Base-by-base conservation (phyloP, 2,797 vertebrate species). In the Tangara arthus region DNA sequence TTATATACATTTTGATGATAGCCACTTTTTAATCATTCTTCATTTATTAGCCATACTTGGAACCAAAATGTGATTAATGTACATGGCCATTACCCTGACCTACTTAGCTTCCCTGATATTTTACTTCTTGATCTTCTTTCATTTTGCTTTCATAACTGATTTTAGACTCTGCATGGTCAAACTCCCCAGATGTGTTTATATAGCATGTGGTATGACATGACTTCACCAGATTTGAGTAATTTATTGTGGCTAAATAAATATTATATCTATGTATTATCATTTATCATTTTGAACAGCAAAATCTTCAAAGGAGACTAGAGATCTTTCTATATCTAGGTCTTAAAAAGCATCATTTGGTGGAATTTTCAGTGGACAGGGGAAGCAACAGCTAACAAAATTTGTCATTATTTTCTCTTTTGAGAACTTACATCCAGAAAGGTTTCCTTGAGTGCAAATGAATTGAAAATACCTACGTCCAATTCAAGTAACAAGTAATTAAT, bases 401-500 rank as follows among this genome's bases (percentile, higher is more conserved):
- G 78, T 72, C 30, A 53, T 11, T 10, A 73, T 71, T 86, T 90
- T 4, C 16, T 65, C 56, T 64, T 76, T 75, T 56, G 42, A 68
- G 55, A 77, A 56, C 12, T 75, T 82, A 37, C 0, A 2, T 84
- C 19, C 41, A 44, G 60, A 79, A 92, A 66, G 18, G 1, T 95
- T 96, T 92, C 61, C 35, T 93, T 94, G 18, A 91, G 87, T 78
- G 50, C 53, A 65, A 70, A 32, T 83, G 5, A 73, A 61, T n/a
- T 81, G 76, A 93, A 89, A 84, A 93, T 87, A 66, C 52, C 34
- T 72, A 76, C 75, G 23, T 70, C 44, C 35, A 70, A 68, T 71
- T 72, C 39, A 65, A 87, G 55, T 37, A 59, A 76, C 56, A 82
- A 95, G 76, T 95, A 47, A 76, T 91, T 96, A 94, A 95, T 94